Base-by-base conservation (phyloP, 2,797 vertebrate genomes). In the Tragelaphus oryx region DNA sequence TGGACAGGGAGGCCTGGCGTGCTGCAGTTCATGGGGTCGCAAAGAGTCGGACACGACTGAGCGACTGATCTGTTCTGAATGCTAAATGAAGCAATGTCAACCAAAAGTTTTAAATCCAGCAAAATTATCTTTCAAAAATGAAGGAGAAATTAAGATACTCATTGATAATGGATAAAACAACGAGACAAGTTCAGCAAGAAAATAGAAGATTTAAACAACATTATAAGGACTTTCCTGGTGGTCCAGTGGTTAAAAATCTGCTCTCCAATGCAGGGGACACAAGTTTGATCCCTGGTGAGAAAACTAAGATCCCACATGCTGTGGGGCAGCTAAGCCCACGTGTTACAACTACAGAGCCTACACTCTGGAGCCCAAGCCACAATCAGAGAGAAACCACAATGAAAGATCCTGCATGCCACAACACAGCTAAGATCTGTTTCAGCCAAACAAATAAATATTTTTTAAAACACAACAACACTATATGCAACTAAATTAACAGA, bases 21-120 rank as follows among this genome's bases (percentile, higher is more conserved):
- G 37, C 37, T 37, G 37, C 4, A 4, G 37, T 37, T 37, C 37
- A 37, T 37, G 37, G 37, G 37, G 37, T 37, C 37, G 37, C 37
- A 37, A 37, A 37, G 37, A 37, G 37, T 37, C 37, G 37, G 37
- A 37, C 37, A 37, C 37, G 37, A 37, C 37, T 37, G 37, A 37
- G 37, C 37, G 37, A 37, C 37, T 37, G 37, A 37, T 37, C 37
- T 37, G 37, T 4, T 37, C 37, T 37, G 37, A 78, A 50, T 14
- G 44, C 55, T 37, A 55, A 92, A 88, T 37, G 41, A 92, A 92
- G 71, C 79, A 92, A 20, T 92, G 28, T 85, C 30, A 95, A 60
- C 18, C 46, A 62, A 92, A 93, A 89, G 79, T 46, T 75, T 68
- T 89, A 89, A 86, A 85, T 60, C 46, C 24, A 89, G 18, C 41